Evolutionary conservation across 2,888 invertebrate species (phyloP), one percentile per base, ranked within the genome.

Genomic region (Parasteatoda lunata): DNA sequence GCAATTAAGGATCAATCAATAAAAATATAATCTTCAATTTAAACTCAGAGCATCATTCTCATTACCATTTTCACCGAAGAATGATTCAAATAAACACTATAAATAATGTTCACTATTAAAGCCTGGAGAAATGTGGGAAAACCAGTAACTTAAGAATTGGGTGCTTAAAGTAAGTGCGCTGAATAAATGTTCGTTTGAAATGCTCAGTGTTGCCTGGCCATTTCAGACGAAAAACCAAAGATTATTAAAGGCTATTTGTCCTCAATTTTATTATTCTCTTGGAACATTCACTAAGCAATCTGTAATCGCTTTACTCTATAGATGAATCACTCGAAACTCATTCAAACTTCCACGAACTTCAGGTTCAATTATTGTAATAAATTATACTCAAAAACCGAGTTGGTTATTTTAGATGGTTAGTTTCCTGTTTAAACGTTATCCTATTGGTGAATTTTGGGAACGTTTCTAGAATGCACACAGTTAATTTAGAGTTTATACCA

Each of bases 281-380:
- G 59, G 59, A 77, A 69, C 77, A 66, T 66, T 70, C 72, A 59
- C 72, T 71, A 71, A 66, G 54, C 76, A 59, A 77, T 86, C 66
- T 65, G 51, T 76, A 85, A 77, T 76, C 85, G 71, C 69, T 83
- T 30, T 83, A 59, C 52, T 83, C 47, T 64, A 52, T 45, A 72
- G 59, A 76, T 85, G 85, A 86, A 86, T 86, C 81, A 81, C 81
- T 73, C 81, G 68, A 81, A 72, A 77, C 72, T 81, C 68, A 81
- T 71, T 86, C 52, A 70, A 64, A 54, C 73, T 86, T 86, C 81
- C 68, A 52, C 54, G 86, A 86, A 86, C 76, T 75, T 59, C 49
- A 52, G 52, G 72, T 73, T 81, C 86, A 86, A 86, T 86, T 86
- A 86, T 81, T 72, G 86, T 80, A 75, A 81, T 86, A 81, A 86